A percentile compares a stretch with the other conserved stretches of the same genome.
Evolutionary conservation across 64 coral and sea anemone species (phyloP).

Genomic region (Montipora capricornis): DNA sequence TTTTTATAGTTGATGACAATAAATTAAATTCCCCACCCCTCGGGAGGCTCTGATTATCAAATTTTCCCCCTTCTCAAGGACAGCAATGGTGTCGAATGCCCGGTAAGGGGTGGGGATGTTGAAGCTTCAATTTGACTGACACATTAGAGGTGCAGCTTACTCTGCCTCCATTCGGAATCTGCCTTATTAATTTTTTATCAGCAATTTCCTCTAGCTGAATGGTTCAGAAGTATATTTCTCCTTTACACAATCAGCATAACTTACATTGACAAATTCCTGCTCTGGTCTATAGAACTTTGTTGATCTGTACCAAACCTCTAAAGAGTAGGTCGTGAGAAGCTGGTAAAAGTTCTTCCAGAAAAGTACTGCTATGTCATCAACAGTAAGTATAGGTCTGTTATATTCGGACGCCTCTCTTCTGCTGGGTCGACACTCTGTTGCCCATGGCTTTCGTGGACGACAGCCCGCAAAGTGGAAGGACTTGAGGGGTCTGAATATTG

Average conservation of each 20-base stretch:
- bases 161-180: too few species aligned
- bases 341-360: slow-evolving; percentile 94
- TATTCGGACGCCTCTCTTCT: slow-evolving; percentile 76
- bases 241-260: slow-evolving; percentile 37
- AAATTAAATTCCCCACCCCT: too few species aligned
- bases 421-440: slow-evolving; percentile 71
- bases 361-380: slow-evolving; percentile 59
- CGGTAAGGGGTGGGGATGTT: too few species aligned
- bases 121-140: too few species aligned
- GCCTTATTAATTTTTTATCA: background rate
- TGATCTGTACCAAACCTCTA: slow-evolving; percentile 83
- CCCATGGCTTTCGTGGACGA: slow-evolving; percentile 85
- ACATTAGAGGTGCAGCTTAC: too few species aligned
- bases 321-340: slow-evolving; percentile 54
- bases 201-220: background rate
- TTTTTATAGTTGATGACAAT: too few species aligned
- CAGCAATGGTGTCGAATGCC: too few species aligned
- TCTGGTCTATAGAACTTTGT: slow-evolving; percentile 72
- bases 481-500: slow-evolving; percentile 79
- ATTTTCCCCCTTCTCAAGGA: too few species aligned
- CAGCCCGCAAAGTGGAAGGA: slow-evolving; percentile 91
- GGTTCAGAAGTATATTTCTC: background rate
- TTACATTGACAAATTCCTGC: slow-evolving; percentile 59
- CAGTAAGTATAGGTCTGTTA: slow-evolving; percentile 52
- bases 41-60: too few species aligned